Conservation (phyloP, 2,888 invertebrate species). For the Euclidia mi region DNA sequence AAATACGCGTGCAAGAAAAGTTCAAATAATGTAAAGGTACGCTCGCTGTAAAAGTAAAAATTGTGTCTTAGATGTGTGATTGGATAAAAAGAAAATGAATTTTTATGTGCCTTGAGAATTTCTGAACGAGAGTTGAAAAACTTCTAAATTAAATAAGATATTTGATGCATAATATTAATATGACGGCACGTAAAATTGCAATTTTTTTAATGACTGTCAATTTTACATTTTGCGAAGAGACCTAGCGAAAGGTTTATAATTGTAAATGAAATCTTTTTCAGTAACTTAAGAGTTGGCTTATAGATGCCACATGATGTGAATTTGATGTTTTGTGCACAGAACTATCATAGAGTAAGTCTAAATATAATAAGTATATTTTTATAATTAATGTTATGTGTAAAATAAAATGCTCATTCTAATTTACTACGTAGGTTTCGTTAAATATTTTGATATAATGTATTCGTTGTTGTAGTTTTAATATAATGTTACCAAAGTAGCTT, state of each 20-base stretch:
- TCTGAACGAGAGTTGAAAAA: background rate
- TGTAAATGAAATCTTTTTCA: too few relatives aligned
- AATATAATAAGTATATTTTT: conserved; percentile 36
- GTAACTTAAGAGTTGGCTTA: too few relatives aligned
- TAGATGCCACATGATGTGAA: too few relatives aligned
- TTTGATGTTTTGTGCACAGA: background rate
- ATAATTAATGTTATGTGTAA: conserved; percentile 30
- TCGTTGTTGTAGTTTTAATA: conserved; percentile 32
- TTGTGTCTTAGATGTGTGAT: conserved; percentile 14
- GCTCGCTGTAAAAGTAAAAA: background rate
- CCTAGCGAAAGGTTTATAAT: too few relatives aligned
- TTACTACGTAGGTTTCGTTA: conserved; percentile 47
- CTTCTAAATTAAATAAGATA: conserved; percentile 21
- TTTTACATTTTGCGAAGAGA: too few relatives aligned
- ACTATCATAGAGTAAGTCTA: background rate
- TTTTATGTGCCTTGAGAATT: conserved; percentile 46
- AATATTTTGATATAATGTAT: conserved; percentile 35
- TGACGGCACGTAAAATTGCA: too few relatives aligned
- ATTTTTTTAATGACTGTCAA: too few relatives aligned
- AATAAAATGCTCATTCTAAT: conserved; percentile 58
- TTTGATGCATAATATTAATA: conserved; percentile 1
- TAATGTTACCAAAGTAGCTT: conserved; percentile 66
- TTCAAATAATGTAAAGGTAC: background rate
- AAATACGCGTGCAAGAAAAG: background rate
- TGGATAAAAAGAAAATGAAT: conserved; percentile 27